phyloP scores from a whole-genome alignment of 2,113 vertebrate genomes.

The Ahaetulla prasina region DNA sequence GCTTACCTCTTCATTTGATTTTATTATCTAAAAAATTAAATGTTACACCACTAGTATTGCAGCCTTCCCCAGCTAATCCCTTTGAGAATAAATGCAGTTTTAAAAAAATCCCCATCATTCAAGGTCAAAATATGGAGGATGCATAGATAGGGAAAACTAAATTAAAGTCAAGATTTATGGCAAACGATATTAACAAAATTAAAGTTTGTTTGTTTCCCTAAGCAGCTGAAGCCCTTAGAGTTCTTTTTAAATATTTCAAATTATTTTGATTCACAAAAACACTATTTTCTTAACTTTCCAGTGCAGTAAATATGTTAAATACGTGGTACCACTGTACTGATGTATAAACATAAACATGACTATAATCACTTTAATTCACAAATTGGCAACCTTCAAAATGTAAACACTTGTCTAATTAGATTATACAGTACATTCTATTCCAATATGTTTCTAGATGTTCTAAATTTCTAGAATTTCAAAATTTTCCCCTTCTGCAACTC shows the following conservation, averaged over 20 bases:
- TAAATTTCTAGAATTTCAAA: background rate
- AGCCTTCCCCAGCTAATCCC: background rate
- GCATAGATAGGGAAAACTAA: background rate
- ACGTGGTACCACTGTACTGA: background rate
- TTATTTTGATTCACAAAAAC: background rate
- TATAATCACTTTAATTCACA: background rate
- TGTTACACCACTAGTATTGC: background rate
- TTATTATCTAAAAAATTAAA: background rate
- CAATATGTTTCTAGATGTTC: background rate
- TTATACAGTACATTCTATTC: background rate
- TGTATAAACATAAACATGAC: background rate
- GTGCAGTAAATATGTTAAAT: background rate
- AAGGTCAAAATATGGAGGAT: background rate
- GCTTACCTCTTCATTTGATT: slow-evolving; percentile 5
- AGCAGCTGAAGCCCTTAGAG: background rate
- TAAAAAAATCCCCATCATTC: background rate
- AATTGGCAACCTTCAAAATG: background rate
- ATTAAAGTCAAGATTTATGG: background rate
- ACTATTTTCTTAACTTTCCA: background rate
- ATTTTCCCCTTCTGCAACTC: background rate
- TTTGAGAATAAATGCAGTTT: background rate
- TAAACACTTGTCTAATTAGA: background rate
- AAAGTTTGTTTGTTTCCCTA: background rate
- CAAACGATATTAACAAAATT: background rate
- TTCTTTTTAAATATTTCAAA: background rate